Conservation (phyloP, 2,888 invertebrate genomes). For the Hymenopus coronatus region DNA sequence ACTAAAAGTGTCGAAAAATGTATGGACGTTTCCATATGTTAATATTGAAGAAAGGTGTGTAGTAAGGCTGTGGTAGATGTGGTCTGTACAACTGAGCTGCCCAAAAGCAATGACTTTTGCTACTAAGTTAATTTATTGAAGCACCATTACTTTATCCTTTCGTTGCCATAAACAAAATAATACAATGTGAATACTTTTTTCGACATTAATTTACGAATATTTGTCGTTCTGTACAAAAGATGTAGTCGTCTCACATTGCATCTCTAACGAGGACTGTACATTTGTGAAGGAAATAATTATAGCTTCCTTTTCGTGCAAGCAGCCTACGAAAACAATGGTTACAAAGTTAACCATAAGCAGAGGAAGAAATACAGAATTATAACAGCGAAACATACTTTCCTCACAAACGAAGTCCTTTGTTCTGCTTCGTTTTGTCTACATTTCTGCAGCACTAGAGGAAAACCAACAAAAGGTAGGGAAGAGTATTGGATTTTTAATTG, state of each 20-base stretch:
- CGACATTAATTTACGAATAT: too few species aligned
- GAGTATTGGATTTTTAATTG: neutral
- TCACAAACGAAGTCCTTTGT: neutral
- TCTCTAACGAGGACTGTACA: neutral
- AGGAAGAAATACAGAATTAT: neutral
- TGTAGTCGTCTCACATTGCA: neutral
- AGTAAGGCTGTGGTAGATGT: too few species aligned
- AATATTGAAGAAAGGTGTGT: too few species aligned
- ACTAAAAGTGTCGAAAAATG: too few species aligned
- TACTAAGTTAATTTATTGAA: too few species aligned
- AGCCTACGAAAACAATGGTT: neutral
- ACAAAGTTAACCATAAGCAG: neutral
- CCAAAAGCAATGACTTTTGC: too few species aligned
- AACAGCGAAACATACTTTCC: neutral
- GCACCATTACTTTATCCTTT: too few species aligned
- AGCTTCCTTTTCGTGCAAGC: neutral
- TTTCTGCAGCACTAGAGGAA: neutral
- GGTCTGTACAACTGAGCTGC: too few species aligned
- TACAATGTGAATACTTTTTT: too few species aligned
- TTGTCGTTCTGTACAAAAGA: too few species aligned
- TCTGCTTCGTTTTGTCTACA: neutral
- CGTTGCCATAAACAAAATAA: too few species aligned
- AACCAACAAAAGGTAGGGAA: neutral
- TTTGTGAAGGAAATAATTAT: neutral
- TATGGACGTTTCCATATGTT: too few species aligned